Evolutionary conservation across 2,113 vertebrate genomes (phyloP), one percentile per base, ranked within the genome.

Genomic region (Sander lucioperca): DNA sequence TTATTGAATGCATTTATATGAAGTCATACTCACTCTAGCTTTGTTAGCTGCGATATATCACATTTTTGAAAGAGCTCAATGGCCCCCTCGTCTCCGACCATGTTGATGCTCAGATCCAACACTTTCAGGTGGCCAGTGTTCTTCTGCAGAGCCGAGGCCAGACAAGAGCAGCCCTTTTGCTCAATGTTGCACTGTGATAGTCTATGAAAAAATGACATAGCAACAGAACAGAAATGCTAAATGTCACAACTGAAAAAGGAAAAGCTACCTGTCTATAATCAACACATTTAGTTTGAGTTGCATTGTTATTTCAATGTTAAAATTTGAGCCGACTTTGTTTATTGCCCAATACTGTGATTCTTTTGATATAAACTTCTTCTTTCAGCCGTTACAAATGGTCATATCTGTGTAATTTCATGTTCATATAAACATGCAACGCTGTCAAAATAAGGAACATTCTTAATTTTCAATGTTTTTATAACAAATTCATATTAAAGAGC

Each of bases 61-160:
- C 79, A 57, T 36, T 39, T 58, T 0, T 27, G 2, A 8, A 85
- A 86, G 63, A 94, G 53, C 12, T 66, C 2, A 2, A 11, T 57
- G 23, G 83, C 84, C 15, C 88, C 93, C 0, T 7, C 4, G 56
- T 91, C 80, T 70, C 80, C 30, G 1, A 92, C 5, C 5, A 15
- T 21, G 25, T 93, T 94, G 69, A 90, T 88, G 89, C 88, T 92
- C 36, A 94, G 68, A 39, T 94, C 92, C 63, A 94, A 74, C 57
- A 5, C 66, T 45, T 33, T 83, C 23, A 94, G 79, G 39, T 65
- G 27, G 36, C 2, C 3, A 1, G 83, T n/a, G 61, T 91, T 91
- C 15, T n/a, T n/a, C 23, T 86, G 30, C 58, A 94, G 70, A 43
- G 88, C 88, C 7, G 84, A 67, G 16, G 79, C 82, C 78, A 94